These are phyloP conservation scores for Digitonthophagus gazella DNA, from an alignment of 2,888 invertebrate genomes.

Conservation along the genomic window DNA sequence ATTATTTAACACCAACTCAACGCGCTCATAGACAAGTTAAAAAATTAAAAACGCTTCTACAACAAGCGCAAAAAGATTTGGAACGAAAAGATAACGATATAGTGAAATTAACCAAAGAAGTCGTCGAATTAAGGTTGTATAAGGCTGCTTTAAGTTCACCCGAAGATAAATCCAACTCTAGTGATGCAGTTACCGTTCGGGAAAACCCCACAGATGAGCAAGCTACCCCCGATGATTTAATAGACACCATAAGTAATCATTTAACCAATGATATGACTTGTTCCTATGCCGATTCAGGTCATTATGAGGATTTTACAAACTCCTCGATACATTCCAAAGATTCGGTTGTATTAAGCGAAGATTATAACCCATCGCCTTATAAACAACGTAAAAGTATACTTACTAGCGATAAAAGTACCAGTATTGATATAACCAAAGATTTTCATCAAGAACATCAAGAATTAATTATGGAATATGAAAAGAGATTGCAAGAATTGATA, in stretches of 20 bases:
- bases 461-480: conserved; percentile 71
- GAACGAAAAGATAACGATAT: conserved; percentile 83
- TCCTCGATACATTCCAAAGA: conserved; percentile 78
- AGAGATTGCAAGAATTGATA: conserved; percentile 72
- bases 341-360: conserved; percentile 51
- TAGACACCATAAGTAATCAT: conserved; percentile 35
- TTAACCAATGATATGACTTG: conserved; percentile 62
- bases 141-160: conserved; percentile 78
- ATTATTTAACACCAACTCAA: conserved; percentile 87
- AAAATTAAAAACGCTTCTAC: conserved; percentile 69
- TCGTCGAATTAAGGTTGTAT: conserved; percentile 76
- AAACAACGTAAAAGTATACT: conserved; percentile 27
- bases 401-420: conserved; percentile 41
- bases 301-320: conserved; percentile 78
- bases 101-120: conserved; percentile 60
- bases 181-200: conserved; percentile 59
- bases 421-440: conserved; percentile 47
- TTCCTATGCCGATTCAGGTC: conserved; percentile 82
- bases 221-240: conserved; percentile 43
- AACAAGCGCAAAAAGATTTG: conserved; percentile 72
- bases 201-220: conserved; percentile 63
- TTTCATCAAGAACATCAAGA: conserved; percentile 66
- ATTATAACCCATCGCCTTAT: conserved; percentile 38
- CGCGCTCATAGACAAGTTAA: conserved; percentile 78
- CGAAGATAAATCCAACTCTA: conserved; percentile 74